Conservation (phyloP, 2,797 vertebrate genomes). For the Pelochelys cantorii region DNA sequence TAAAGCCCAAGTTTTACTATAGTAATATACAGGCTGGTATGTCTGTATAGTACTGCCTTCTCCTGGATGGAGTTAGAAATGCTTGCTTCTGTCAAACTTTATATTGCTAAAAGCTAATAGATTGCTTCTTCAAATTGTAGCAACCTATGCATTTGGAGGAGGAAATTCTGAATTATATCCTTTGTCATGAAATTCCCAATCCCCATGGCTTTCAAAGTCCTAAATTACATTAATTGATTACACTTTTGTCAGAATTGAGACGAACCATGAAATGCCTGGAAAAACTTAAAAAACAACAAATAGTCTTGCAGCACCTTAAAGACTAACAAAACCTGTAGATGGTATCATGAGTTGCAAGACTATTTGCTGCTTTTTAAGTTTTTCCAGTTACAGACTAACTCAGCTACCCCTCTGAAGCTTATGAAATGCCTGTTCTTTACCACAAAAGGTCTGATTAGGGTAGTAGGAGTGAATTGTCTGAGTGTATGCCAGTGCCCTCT, state of each 20-base stretch:
- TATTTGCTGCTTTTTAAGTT: no score
- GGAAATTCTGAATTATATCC: background rate
- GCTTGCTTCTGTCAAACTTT: background rate
- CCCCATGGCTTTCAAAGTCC: background rate
- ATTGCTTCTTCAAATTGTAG: background rate
- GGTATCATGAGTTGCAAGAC: no score
- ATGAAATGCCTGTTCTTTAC: background rate
- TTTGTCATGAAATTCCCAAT: background rate
- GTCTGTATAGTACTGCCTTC: background rate
- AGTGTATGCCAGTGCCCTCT: fast-evolving
- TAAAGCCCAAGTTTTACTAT: background rate
- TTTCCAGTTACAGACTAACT: no score
- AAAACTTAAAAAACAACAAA: no score
- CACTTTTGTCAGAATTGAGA: background rate
- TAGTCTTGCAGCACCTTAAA: no score
- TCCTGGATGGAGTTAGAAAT: background rate
- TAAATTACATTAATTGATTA: background rate
- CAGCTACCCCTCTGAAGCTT: no score
- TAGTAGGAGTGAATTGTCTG: fast-evolving
- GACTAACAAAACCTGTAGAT: no score
- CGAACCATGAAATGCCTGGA: background rate
- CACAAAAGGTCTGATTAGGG: no score
- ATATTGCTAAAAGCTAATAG: background rate
- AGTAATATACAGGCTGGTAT: background rate
- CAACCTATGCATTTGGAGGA: background rate